Percentiles rank a stretch among this genome's conserved stretches.
Conservation (phyloP, 2,797 vertebrate genomes). For the Peromyscus aztecus region DNA sequence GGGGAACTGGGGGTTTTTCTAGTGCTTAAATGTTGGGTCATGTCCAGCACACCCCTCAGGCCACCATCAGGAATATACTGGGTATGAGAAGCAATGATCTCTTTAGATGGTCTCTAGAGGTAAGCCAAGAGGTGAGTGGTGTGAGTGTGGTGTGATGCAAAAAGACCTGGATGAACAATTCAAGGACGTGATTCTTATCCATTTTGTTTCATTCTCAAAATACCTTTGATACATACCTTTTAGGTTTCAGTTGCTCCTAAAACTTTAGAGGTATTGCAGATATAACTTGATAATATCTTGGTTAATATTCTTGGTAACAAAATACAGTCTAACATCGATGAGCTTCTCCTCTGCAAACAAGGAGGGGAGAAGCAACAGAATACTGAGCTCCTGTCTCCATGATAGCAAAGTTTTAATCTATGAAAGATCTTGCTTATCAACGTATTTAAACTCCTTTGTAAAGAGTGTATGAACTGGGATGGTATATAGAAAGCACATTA, state of each 20-base stretch:
- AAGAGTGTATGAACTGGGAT: not conserved
- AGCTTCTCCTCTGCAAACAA: not conserved
- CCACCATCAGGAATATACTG: not conserved
- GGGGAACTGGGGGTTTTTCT: not conserved
- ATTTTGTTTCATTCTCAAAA: slow-evolving; percentile 5
- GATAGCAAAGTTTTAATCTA: not conserved
- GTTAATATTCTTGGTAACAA: not conserved
- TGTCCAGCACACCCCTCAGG: not conserved
- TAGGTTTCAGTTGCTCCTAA: not conserved
- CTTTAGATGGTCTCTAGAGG: not conserved
- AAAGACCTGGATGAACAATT: not conserved
- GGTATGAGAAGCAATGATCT: not conserved
- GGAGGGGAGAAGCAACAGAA: not conserved
- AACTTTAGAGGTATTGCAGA: not conserved
- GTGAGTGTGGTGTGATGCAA: not conserved
- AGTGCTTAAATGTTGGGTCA: not conserved
- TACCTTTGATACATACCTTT: not conserved
- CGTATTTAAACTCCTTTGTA: not conserved
- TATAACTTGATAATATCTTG: not conserved
- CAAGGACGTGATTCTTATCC: not conserved
- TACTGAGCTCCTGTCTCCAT: not conserved
- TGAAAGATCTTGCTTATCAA: slow-evolving; percentile 12
- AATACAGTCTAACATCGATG: not conserved
- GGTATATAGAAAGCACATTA: not conserved
- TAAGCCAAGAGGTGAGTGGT: not conserved